Conservation (phyloP, 2,888 invertebrate genomes). For the Drosophila putrida region DNA sequence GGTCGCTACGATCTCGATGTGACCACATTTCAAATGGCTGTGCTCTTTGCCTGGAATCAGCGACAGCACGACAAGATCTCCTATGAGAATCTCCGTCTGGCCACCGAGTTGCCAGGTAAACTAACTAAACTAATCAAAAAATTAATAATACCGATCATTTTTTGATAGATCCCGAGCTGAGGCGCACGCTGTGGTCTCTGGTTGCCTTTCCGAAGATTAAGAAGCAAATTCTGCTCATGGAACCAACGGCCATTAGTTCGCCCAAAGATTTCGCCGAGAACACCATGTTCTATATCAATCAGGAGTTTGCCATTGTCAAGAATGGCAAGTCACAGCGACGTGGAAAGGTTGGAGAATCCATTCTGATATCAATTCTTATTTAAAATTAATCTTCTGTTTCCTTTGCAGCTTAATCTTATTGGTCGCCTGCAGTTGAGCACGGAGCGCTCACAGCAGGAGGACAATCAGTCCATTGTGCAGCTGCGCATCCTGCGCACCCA, state of each 20-base stretch:
- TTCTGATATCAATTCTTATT: neutral
- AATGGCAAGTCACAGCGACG: constrained; percentile 97
- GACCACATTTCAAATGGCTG: constrained; percentile 99
- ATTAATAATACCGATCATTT: neutral
- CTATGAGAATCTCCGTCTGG: constrained; percentile 98
- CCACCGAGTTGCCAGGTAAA: constrained; percentile 95
- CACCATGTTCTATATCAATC: constrained; percentile 98
- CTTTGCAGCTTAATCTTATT: constrained; percentile 92
- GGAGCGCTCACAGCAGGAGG: constrained; percentile 97
- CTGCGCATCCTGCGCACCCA: constrained; percentile 96
- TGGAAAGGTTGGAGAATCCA: constrained; percentile 89
- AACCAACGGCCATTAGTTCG: constrained; percentile 90
- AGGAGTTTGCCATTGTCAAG: constrained; percentile 97
- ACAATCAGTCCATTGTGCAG: constrained; percentile 99
- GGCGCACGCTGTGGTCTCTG: constrained; percentile 97
- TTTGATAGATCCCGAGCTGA: constrained; percentile 92
- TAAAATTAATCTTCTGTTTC: neutral
- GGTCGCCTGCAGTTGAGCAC: constrained; percentile 98
- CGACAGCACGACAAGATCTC: constrained; percentile 95
- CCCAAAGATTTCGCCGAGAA: constrained; percentile 97
- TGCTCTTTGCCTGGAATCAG: constrained; percentile 99
- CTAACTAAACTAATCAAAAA: neutral
- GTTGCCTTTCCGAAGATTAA: constrained; percentile 98
- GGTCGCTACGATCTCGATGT: constrained; percentile 99
- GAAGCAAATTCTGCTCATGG: constrained; percentile 94